These are phyloP conservation scores for Fregetta grallaria DNA, from an alignment of 2,113 vertebrate species.

Conservation along the genomic window DNA sequence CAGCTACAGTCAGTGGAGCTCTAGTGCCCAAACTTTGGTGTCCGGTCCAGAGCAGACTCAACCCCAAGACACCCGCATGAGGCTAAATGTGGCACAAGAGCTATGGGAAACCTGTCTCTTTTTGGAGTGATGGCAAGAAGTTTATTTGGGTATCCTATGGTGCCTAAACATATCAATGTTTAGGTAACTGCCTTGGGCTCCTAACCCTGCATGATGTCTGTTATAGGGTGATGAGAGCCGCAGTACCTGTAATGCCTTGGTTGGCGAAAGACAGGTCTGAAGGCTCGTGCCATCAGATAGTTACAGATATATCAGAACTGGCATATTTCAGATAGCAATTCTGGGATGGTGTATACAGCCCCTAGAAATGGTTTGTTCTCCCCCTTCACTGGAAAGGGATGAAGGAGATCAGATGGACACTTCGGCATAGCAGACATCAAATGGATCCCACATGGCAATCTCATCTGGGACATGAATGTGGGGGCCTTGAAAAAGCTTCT, in stretches of 20 bases:
- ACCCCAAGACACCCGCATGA: background rate
- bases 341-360: too few species aligned
- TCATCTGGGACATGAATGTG: too few species aligned
- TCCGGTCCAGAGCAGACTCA: background rate
- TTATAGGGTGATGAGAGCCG: background rate
- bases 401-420: background rate
- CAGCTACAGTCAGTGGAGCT: background rate
- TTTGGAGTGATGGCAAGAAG: background rate
- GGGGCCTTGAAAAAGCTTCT: background rate
- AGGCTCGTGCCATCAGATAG: background rate
- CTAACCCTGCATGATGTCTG: background rate
- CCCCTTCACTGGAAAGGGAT: background rate
- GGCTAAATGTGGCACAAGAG: background rate
- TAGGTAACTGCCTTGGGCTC: background rate
- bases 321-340: background rate
- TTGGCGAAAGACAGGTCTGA: background rate
- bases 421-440: fast-evolving
- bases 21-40: background rate
- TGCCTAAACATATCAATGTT: background rate
- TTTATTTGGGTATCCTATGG: background rate
- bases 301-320: background rate
- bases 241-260: background rate
- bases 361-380: fast-evolving
- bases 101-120: background rate
- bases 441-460: background rate